Percentiles rank a stretch among this genome's conserved stretches.
Evolutionary conservation across 2,888 invertebrate species (phyloP).

Genomic region (Petrophora chlorosata): DNA sequence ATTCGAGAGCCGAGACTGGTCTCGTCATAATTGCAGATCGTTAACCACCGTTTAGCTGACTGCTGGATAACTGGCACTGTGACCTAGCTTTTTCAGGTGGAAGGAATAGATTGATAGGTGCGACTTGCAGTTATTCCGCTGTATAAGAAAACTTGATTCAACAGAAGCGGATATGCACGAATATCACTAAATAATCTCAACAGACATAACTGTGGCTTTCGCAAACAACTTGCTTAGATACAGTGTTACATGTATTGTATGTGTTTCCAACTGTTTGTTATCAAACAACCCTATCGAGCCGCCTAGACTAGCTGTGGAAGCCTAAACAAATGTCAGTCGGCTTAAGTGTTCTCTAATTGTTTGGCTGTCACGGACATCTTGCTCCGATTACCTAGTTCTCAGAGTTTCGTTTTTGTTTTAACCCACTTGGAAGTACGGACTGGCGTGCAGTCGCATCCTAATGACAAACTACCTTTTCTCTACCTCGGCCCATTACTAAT

Average conservation of each 20-base stretch:
- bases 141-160: no score
- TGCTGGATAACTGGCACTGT: constrained; percentile 41
- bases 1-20: constrained; percentile 48
- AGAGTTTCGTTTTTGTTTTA: neutral
- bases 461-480: no score
- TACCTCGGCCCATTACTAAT: no score
- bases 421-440: neutral
- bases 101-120: neutral
- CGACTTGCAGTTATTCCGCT: no score
- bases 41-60: constrained; percentile 49
- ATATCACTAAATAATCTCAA: no score
- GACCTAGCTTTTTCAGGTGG: constrained; percentile 41
- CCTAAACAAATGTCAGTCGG: constrained; percentile 12
- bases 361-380: constrained; percentile 1
- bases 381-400: constrained; percentile 4
- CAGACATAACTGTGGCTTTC: no score
- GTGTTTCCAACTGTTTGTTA: neutral
- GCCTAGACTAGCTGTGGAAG: constrained; percentile 14
- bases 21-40: constrained; percentile 59
- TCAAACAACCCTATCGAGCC: constrained; percentile 7
- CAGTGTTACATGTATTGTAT: no score
- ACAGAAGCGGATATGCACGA: no score
- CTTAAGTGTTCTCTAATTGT: constrained; percentile 8
- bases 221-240: no score
- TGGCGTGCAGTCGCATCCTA: no score